Base-by-base conservation (phyloP, 2,113 vertebrate species). In the Apaloderma vittatum region DNA sequence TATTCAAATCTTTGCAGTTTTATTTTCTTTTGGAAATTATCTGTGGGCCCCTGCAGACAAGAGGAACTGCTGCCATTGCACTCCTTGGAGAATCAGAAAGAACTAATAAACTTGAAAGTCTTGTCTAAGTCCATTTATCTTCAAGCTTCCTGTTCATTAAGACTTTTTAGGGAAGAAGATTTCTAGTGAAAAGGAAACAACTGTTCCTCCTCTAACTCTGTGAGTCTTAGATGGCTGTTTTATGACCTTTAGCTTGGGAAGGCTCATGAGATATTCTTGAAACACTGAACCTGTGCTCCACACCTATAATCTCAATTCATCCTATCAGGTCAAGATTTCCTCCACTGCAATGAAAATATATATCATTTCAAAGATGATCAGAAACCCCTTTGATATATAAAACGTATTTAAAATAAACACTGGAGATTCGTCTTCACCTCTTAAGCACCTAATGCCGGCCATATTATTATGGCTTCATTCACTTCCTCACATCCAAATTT, bases 351-450 rank as follows among this genome's bases (percentile, higher is more conserved):
- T 43, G 66, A 95, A 96, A 89, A 77, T 27, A 27, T 12, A 48
- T 37, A 59, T 84, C 5, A 86, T 90, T 90, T 95, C 77, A 88
- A 88, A 95, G 66, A 91, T 63, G 51, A 43, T 80, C 29, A 76
- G 37, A 88, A 86, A 86, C 11, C 3, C 17, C 18, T 92, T 74
- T 88, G 86, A 87, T 93, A 58, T 82, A 85, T 71, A 24, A 79
- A 92, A 74, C 26, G 23, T 65, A 72, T 65, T 95, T 20, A 91
- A 81, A 91, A 77, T 55, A 96, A 86, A 87, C 27, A 80, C 3
- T 58, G 8, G 66, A 43, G 11, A 96, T 97, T 85, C 82, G 52
- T 94, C 61, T 92, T 89, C 34, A 62, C 24, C 57, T 95, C 65
- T 78, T 43, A 94, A 89, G 52, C 46, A 95, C 3, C 45, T 73